Evolutionary conservation across 2,888 invertebrate species (phyloP).

Genomic region (Cataglyphis cursor): DNA sequence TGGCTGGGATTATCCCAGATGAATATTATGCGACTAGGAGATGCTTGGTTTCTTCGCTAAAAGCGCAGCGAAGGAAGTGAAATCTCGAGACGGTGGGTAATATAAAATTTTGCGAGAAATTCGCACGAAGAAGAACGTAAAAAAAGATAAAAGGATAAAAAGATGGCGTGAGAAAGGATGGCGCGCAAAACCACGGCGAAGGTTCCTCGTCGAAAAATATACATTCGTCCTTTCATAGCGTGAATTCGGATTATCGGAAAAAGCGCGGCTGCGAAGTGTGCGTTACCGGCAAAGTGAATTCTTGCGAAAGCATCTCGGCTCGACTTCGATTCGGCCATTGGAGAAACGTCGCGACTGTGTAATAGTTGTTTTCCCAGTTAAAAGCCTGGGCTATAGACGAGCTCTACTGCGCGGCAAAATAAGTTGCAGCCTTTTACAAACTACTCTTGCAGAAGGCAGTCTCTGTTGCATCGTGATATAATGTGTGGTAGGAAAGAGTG

Average conservation of each 20-base stretch:
- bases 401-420: slow-evolving; percentile 42
- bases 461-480: not conserved
- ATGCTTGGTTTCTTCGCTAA: not conserved
- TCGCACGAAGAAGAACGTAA: slow-evolving; percentile 5
- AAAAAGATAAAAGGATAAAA: slow-evolving; percentile 12
- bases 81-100: slow-evolving; percentile 1
- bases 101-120: slow-evolving; percentile 57
- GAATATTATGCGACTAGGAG: not conserved
- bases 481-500: not conserved
- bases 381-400: slow-evolving; percentile 60
- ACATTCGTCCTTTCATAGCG: slow-evolving; percentile 72
- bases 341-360: slow-evolving; percentile 49
- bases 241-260: slow-evolving; percentile 78
- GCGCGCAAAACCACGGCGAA: slow-evolving; percentile 37
- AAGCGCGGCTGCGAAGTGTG: slow-evolving; percentile 72
- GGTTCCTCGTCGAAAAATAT: slow-evolving; percentile 76
- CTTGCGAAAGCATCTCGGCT: slow-evolving; percentile 67
- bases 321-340: slow-evolving; percentile 64
- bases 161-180: slow-evolving; percentile 32
- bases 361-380: slow-evolving; percentile 68
- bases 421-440: slow-evolving; percentile 28
- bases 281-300: slow-evolving; percentile 70
- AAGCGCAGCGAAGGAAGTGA: slow-evolving; percentile 15
- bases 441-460: slow-evolving; percentile 11
- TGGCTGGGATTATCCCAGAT: not conserved